phyloP scores from a whole-genome alignment of 2,888 invertebrate species.

The Pocota personata region DNA sequence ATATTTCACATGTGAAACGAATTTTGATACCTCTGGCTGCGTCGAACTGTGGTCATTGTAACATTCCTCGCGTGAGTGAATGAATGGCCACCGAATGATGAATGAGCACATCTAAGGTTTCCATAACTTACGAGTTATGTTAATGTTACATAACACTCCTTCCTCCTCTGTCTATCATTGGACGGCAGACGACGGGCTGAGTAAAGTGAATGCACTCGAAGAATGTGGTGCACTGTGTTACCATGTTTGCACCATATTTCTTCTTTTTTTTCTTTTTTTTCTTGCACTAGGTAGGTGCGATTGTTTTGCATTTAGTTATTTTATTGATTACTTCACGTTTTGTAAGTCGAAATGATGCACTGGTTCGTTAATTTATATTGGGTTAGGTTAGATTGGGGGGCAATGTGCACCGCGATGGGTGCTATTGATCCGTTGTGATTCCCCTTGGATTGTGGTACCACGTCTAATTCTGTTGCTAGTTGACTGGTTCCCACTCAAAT shows the following conservation, averaged over 20 bases:
- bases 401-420: too few relatives aligned
- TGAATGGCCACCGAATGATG: conserved; percentile 65
- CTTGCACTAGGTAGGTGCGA: background rate
- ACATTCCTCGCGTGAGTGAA: conserved; percentile 67
- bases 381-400: too few relatives aligned
- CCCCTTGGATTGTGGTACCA: too few relatives aligned
- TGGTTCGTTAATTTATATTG: conserved; percentile 57
- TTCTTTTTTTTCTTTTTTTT: conserved; percentile 1
- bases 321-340: conserved; percentile 36
- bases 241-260: conserved; percentile 22
- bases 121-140: conserved; percentile 50
- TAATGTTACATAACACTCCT: conserved; percentile 25
- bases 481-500: too few relatives aligned
- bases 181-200: background rate
- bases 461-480: too few relatives aligned
- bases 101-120: conserved; percentile 69
- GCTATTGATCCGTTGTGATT: too few relatives aligned
- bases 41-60: conserved; percentile 57
- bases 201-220: conserved; percentile 63
- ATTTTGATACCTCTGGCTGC: conserved; percentile 36
- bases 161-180: background rate
- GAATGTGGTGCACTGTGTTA: conserved; percentile 65
- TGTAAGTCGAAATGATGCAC: conserved; percentile 21
- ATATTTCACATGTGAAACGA: conserved; percentile 19
- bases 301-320: conserved; percentile 33